Base-by-base conservation (phyloP, 2,113 vertebrate genomes). In the Arenaria interpres region DNA sequence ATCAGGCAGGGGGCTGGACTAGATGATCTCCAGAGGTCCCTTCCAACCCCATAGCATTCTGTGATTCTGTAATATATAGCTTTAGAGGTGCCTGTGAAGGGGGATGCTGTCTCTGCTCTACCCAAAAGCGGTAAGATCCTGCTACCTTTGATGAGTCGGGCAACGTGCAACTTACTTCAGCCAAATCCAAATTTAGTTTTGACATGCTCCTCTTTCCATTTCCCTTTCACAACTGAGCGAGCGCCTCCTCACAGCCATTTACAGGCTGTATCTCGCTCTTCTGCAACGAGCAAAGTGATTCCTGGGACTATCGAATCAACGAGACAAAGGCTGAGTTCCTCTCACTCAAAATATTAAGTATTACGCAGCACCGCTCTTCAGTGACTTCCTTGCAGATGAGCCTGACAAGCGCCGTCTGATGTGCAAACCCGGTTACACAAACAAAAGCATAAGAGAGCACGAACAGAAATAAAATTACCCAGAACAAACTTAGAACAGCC, bases 401-500 rank as follows among this genome's bases (percentile, higher is more conserved):
- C 25, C 81, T 93, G 74, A 92, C 75, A 75, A 95, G 69, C 28
- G 50, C 66, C 62, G 56, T 35, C 53, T 73, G 75, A 90, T 37
- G 39, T 57, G 63, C 89, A 84, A 92, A 74, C 37, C 68, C 54
- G 62, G 69, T 83, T 64, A 84, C 3, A 92, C 64, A 96, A 94
- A 91, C 64, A 93, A 88, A 92, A 95, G 77, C 80, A 64, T 14
- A 8, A 85, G 57, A 75, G 32, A 81, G 28, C 75, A 84, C 10
- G 59, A 93, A 76, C 63, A 69, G 91, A 93, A 80, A 90, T 63
- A 69, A 79, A 92, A 92, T 85, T 64, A 66, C 22, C 46, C 51
- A 60, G 75, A 68, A 69, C 45, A 79, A 91, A 86, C 85, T 95
- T 77, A 73, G 64, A 94, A 67, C 76, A 78, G 66, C 83, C 85